Base-by-base conservation (phyloP, 2,797 vertebrate genomes). In the Mormyrops attenuatus region DNA sequence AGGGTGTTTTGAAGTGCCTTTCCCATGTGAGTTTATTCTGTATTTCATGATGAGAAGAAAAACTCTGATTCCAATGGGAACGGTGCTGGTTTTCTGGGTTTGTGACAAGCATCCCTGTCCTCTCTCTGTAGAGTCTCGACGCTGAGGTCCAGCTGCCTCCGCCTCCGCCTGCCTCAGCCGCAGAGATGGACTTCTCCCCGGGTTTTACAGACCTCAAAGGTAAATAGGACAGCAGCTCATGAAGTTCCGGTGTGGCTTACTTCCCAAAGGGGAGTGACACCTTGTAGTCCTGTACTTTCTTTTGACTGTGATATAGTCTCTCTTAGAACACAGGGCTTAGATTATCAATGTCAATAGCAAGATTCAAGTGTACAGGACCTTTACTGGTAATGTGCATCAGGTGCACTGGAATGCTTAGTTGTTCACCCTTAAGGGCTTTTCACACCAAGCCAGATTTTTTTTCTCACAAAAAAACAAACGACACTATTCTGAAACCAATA, bases 131-230 rank as follows among this genome's bases (percentile, higher is more conserved):
- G 82, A 85, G 82, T 52, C 82, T 85, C 9, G 47, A 26, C 44
- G 82, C 47, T 13, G 82, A 85, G 44, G 44, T 26, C 11, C 20
- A 22, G n/a, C 11, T 22, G n/a, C n/a, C 47, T 3, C 7, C 5
- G 22, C 17, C n/a, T 4, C 20, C 2, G 9, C 3, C 82, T 11
- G 20, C 82, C 47, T 26, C 47, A 85, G 11, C 94, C 95, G 96
- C 95, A 93, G 95, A 96, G 96, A 96, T 95, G 95, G 96, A 95
- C 93, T 94, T 87, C 52, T 69, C 55, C n/a, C 55, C 88, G 57
- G 38, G 66, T 60, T 34, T 92, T 50, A 52, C 82, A 13, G 82
- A 85, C 44, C 49, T 85, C 20, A 85, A 85, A 5, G 82, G 82
- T 85, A 85, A 85, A 52, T 11, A 52, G 41, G 1, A 85, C 44